phyloP scores from a whole-genome alignment of 2,888 invertebrate species.

The Tridacna crocea region DNA sequence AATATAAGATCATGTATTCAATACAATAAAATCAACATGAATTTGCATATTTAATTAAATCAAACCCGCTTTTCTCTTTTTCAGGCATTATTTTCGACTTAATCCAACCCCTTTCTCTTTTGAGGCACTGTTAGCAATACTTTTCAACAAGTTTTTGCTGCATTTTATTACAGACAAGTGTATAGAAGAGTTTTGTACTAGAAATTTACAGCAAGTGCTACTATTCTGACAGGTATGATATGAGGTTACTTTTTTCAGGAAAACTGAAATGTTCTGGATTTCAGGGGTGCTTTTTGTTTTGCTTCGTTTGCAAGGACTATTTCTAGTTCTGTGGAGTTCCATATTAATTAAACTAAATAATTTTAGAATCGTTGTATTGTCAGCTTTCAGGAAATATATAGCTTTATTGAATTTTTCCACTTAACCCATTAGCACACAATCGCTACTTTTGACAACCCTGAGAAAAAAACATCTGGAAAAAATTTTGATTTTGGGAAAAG shows the following conservation, averaged over 20 bases:
- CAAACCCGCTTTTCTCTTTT: not conserved
- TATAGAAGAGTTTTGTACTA: not conserved
- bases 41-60: not conserved
- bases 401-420: not conserved
- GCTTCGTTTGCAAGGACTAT: not conserved
- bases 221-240: not conserved
- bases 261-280: not conserved
- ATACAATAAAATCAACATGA: not conserved
- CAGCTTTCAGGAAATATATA: not conserved
- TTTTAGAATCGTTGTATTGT: not conserved
- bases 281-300: not conserved
- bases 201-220: not conserved
- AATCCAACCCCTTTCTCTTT: not conserved
- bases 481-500: no score
- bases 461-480: no score
- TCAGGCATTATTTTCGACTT: no score
- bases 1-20: not conserved
- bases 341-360: not conserved
- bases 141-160: not conserved
- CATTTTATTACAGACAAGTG: not conserved
- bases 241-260: constrained; percentile 1
- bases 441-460: no score
- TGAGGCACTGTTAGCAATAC: not conserved
- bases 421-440: no score
- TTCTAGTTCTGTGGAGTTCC: no score